Evolutionary conservation across 2,888 invertebrate genomes (phyloP).

Genomic region (Torymus texanus): DNA sequence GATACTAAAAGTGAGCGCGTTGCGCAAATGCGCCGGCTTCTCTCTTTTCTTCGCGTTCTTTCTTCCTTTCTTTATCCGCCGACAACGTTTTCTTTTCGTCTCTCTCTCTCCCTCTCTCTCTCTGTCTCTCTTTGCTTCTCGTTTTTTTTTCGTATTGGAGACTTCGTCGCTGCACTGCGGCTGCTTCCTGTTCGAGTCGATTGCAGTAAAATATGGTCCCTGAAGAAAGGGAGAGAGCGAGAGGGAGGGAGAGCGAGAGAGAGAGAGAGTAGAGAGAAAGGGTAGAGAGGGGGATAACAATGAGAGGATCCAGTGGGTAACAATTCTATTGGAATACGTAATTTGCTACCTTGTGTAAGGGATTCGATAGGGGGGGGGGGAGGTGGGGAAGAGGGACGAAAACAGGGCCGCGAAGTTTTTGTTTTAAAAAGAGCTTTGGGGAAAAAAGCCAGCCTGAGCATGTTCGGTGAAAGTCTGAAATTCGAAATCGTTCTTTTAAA

Average conservation of each 20-base stretch:
- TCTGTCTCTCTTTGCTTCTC: neutral
- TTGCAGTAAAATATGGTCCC: slow-evolving; percentile 31
- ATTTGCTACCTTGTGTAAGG: slow-evolving; percentile 19
- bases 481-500: no score
- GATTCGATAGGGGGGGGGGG: neutral
- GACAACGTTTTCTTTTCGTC: slow-evolving; percentile 16
- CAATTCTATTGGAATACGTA: slow-evolving; percentile 31
- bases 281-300: slow-evolving; percentile 6
- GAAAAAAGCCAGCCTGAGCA: no score
- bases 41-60: slow-evolving; percentile 10
- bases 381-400: neutral
- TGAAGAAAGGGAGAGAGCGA: neutral
- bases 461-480: no score
- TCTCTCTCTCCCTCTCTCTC: slow-evolving; percentile 5
- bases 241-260: no score
- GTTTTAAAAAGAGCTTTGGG: neutral
- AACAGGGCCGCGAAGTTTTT: neutral
- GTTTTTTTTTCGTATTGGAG: neutral
- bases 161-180: slow-evolving; percentile 1
- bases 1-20: slow-evolving; percentile 4
- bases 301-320: slow-evolving; percentile 17
- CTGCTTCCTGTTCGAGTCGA: slow-evolving; percentile 18
- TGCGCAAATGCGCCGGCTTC: slow-evolving; percentile 7
- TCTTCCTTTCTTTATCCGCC: neutral
- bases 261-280: no score